Base-by-base conservation (phyloP, 2,888 invertebrate species). In the Oconnorella tubifera region DNA sequence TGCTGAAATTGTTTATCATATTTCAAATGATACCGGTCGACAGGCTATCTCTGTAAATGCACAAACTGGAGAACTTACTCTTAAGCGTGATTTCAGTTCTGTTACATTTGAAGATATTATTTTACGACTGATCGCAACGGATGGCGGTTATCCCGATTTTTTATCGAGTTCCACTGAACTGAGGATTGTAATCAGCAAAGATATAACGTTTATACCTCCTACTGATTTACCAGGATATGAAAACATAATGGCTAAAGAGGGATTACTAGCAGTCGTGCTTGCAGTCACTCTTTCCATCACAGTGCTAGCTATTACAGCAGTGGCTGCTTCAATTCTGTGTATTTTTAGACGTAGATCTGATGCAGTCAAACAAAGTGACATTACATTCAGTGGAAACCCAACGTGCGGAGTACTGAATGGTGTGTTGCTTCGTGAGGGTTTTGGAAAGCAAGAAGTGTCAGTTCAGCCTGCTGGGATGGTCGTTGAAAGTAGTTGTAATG, bases 1-100 rank as follows among this genome's bases (percentile, higher is more conserved):
- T 82, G 90, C 91, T 53, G 87, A 88, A 72, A 89, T 97, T 71
- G 88, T 92, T 23, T 97, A 96, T 83, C 90, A 93, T 23, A 85
- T 51, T 19, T 31, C 60, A 0, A 23, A 55, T 19, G 63, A 51
- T 19, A 63, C 59, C 40, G 48, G 29, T 25, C 56, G 60, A 3
- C 28, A 63, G 32, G 19, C 59, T 27, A 59, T 63, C 25, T 33
- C 28, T 14, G 53, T 65, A 29, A 33, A 62, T 32, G n/a, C 57
- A 1, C 31, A 27, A 28, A 48, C 48, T 29, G 59, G 59, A 10
- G 48, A 48, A 27, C 27, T 59, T 27, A 49, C 28, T 19, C n/a
- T 59, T 32, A 27, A 29, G 10, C 49, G 27, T 3, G 59, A 31
- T 2, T 32, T 59, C 14, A 1, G 28, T 6, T 3, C 27, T 19